Conservation (phyloP, 2,888 invertebrate genomes). For the Sericinus montela region DNA sequence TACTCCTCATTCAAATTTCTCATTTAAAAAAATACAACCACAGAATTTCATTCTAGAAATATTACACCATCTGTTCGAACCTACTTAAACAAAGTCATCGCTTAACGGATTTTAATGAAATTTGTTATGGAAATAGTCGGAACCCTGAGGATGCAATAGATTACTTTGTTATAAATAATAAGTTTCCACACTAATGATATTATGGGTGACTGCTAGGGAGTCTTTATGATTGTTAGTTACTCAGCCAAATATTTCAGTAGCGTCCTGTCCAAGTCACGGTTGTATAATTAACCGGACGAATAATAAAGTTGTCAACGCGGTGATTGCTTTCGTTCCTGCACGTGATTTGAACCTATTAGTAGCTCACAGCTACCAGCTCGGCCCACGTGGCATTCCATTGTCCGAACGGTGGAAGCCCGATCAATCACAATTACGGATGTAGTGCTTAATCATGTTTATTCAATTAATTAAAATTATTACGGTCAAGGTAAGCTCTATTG, state of each 20-base stretch:
- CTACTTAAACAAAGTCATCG: no score
- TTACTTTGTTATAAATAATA: no score
- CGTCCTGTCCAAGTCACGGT: not conserved
- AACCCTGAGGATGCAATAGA: no score
- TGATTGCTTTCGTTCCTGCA: constrained; percentile 40
- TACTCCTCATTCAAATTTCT: no score
- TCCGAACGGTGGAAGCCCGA: constrained; percentile 27
- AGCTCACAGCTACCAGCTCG: constrained; percentile 23
- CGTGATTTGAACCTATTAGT: constrained; percentile 54
- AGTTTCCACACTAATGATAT: no score
- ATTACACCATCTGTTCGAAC: no score
- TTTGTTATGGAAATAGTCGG: no score
- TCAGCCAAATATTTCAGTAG: not conserved
- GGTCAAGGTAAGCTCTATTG: constrained; percentile 48
- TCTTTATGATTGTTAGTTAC: not conserved
- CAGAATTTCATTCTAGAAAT: no score
- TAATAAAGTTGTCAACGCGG: constrained; percentile 17
- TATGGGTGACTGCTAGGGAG: no score
- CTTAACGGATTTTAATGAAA: no score
- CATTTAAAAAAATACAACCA: no score
- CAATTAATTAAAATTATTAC: constrained; percentile 61
- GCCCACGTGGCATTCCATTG: constrained; percentile 32
- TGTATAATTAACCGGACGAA: not conserved
- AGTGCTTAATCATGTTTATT: constrained; percentile 63
- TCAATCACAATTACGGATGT: constrained; percentile 75